Evolutionary conservation across 2,888 invertebrate species (phyloP), one percentile per base, ranked within the genome.

Genomic region (Calliphora vomitoria): DNA sequence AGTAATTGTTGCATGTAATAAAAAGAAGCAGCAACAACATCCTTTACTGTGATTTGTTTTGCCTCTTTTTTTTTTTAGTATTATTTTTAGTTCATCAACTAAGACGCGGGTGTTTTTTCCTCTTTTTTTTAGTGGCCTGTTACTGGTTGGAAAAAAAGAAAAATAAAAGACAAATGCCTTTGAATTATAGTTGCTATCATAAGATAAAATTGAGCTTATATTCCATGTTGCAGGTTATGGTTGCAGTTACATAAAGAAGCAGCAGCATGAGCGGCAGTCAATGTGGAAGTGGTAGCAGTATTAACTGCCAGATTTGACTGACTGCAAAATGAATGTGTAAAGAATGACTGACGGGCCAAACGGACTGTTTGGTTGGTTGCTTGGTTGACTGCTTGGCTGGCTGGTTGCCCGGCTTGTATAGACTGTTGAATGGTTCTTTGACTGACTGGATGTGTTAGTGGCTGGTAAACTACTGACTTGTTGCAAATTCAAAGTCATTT

Each of bases 231-330:
- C 35, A 35, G 35, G 38, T 58, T 58, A 44, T 35, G 62, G 15
- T 66, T 69, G 76, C 69, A 71, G 75, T 47, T 25, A 41, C 62
- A 71, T 62, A 41, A 41, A 55, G 38, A 41, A 55, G 60, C 31
- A n/a, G 41, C 62, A 53, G 8, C 47, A 18, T n/a, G 13, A 41
- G 20, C 53, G 11, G 18, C 11, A 55, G 55, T 55, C 72, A 38
- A 41, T 76, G 72, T 84, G 60, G 41, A 83, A 50, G 74, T 74
- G 53, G 85, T 75, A 82, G 58, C 86, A 85, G 76, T 86, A 89
- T 90, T 88, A 82, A 64, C 79, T 68, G 78, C 74, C 87, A 78
- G 91, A 91, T 91, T 92, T 92, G 90, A 92, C 90, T 90, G 92
- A 91, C 84, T 85, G 74, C 55, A 66, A 84, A 84, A 80, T 85